phyloP scores from a whole-genome alignment of 2,888 invertebrate genomes.

The Caenorhabditis panamensis region DNA sequence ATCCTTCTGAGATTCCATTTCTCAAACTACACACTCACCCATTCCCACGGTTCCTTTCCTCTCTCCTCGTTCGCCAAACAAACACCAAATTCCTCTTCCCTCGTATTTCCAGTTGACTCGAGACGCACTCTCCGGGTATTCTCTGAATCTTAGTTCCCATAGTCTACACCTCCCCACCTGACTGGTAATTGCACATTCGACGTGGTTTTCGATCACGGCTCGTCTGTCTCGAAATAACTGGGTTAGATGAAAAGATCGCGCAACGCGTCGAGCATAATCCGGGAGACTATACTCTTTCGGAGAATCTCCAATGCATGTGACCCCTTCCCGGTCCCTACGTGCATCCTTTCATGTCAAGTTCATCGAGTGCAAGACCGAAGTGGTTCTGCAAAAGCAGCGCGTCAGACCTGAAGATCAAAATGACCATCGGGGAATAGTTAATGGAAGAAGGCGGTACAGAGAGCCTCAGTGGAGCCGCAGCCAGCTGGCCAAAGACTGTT shows the following conservation, averaged over 20 bases:
- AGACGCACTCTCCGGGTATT: neutral
- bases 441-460: neutral
- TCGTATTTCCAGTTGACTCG: neutral
- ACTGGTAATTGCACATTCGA: constrained; percentile 2
- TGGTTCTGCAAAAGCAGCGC: neutral
- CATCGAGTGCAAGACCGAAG: neutral
- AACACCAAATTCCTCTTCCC: neutral
- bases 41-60: neutral
- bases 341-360: neutral
- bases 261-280: neutral
- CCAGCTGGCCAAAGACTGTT: constrained; percentile 29
- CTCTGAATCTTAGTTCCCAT: neutral
- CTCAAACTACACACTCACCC: constrained; percentile 1
- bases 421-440: neutral
- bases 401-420: neutral
- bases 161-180: neutral
- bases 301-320: constrained; percentile 3
- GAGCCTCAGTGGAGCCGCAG: constrained; percentile 4
- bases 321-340: neutral
- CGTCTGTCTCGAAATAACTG: neutral
- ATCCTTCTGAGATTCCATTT: neutral
- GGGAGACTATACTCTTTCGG: constrained; percentile 1
- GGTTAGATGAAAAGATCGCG: neutral
- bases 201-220: neutral
- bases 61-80: too few relatives aligned